A percentile compares a stretch with the other conserved stretches of the same genome.
Evolutionary conservation across 2,797 vertebrate genomes (phyloP).

Genomic region (Natrix natrix): DNA sequence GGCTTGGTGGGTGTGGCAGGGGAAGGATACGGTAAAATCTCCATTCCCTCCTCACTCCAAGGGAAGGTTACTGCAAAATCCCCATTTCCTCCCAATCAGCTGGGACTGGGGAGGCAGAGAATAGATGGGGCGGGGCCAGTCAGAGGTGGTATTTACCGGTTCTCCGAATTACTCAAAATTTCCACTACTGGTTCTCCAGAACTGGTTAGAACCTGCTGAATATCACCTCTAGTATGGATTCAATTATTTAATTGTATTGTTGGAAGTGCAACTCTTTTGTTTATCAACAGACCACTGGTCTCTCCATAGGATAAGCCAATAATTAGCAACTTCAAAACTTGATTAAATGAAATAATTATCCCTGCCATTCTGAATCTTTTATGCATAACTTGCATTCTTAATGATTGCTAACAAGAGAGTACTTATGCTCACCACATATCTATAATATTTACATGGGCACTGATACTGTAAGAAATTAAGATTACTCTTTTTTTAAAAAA

Average conservation of each 20-base stretch:
- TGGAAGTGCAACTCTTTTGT: neutral
- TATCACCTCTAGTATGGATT: neutral
- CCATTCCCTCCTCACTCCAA: no score
- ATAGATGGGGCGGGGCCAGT: no score
- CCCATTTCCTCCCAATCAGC: no score
- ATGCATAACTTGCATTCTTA: constrained; percentile 57
- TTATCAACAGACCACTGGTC: neutral
- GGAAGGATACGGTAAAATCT: no score
- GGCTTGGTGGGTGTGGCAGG: no score
- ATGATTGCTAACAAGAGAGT: constrained; percentile 58
- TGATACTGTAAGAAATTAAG: constrained; percentile 60
- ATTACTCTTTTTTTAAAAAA: constrained; percentile 52
- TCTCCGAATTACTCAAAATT: no score
- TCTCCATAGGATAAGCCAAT: neutral
- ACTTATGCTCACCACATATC: constrained; percentile 58
- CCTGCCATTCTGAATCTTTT: constrained; percentile 52
- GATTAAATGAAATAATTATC: constrained; percentile 54
- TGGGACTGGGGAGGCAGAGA: no score
- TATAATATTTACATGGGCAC: constrained; percentile 66
- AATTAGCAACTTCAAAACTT: constrained; percentile 52
- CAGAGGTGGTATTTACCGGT: no score
- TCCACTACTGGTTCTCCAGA: no score
- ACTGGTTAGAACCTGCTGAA: no score
- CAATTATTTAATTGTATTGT: neutral
- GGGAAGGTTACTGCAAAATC: no score